Evolutionary conservation across 2,888 invertebrate genomes (phyloP), one percentile per base, ranked within the genome.

Genomic region (Cremastobaeus sp.): DNA sequence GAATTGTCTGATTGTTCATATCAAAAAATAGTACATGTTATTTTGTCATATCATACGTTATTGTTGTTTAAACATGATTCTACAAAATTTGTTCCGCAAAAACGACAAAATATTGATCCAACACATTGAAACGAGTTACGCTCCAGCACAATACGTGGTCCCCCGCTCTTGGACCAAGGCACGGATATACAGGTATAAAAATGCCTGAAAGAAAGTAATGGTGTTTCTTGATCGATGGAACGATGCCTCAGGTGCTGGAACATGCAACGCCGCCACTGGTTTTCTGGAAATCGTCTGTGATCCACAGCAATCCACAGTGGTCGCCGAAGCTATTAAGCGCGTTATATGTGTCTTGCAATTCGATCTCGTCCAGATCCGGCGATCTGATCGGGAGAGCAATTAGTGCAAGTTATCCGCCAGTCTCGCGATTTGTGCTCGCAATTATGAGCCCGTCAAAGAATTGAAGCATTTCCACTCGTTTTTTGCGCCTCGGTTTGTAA

Each of bases 201-300:
- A n/a, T 3, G 14, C 9, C 18, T 18, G 1, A 0, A 35, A 48
- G 39, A 60, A 48, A 60, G 48, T 59, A 18, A 9, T 15, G 28
- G 21, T 34, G 9, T 39, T 9, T 17, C 25, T 25, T 1, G 34
- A 45, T 35, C 25, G 50, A 57, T 25, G 41, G 59, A 32, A 45
- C 39, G 25, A 25, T 17, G 30, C 5, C 32, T 0, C 21, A 39
- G 70, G 65, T 15, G 18, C 74, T 18, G 15, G 25, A 3, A 14
- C 18, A 21, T 12, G 15, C 3, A 34, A 55, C 41, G 37, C 76
- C 85, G 79, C 74, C 78, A 81, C 85, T 86, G 85, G 83, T 79
- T 84, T 85, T 85, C 85, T 84, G 85, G 84, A 84, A 86, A 84
- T 84, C 84, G 81, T 84, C 82, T 83, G 83, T 78, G 84, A 77